Evolutionary conservation across 37 sponge, comb jelly and placozoan genomes (phyloP).

Genomic region (Crambe crambe): DNA sequence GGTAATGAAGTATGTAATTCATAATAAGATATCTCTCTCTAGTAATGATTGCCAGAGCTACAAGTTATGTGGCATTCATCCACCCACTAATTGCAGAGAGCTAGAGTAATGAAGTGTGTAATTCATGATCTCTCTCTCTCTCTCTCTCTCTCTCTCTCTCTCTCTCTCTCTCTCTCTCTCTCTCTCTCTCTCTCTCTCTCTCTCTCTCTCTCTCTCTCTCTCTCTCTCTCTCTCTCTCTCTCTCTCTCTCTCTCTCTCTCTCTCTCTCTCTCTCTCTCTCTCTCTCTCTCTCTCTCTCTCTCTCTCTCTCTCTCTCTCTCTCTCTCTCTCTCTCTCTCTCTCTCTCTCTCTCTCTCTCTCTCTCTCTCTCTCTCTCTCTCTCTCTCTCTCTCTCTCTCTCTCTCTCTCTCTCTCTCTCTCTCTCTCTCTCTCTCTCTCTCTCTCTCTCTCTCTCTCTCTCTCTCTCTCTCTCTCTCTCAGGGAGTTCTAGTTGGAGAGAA

Average conservation of each 20-base stretch:
- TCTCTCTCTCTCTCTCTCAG: neutral
- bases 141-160: slow-evolving; percentile 21
- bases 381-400: slow-evolving; percentile 23
- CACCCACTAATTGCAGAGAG: too few relatives aligned
- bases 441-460: slow-evolving; percentile 19
- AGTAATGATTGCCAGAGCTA: too few relatives aligned
- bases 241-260: slow-evolving; percentile 16
- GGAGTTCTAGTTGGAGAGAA: slow-evolving; percentile 14
- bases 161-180: slow-evolving; percentile 13
- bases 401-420: slow-evolving; percentile 14
- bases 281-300: neutral
- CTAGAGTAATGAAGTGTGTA: too few relatives aligned
- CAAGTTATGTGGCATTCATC: too few relatives aligned
- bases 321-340: neutral
- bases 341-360: too few relatives aligned
- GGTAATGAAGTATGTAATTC: too few relatives aligned
- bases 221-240: slow-evolving; percentile 11
- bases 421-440: slow-evolving; percentile 14
- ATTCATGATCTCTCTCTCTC: slow-evolving; percentile 9
- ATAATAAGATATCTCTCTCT: too few relatives aligned
- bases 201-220: slow-evolving; percentile 21
- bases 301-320: neutral
- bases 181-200: slow-evolving; percentile 11
- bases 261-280: slow-evolving; percentile 23
- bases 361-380: slow-evolving; percentile 10